These are phyloP conservation scores for Drosophila neotestacea DNA, from an alignment of 2,888 invertebrate genomes.

Conservation along the genomic window DNA sequence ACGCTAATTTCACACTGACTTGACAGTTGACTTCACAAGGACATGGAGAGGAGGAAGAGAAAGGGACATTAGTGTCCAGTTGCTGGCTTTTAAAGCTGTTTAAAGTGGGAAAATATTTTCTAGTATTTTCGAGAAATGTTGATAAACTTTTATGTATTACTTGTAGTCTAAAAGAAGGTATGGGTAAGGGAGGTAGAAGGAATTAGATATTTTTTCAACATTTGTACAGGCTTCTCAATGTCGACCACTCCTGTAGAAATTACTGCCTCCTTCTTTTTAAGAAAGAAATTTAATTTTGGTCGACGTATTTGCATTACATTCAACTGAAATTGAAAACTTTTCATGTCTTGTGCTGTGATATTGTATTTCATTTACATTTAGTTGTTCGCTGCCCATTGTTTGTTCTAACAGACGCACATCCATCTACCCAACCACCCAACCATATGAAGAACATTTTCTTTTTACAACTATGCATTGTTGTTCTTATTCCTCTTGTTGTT, in stretches of 20 bases:
- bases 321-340: conserved; percentile 69
- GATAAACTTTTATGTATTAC: too few relatives aligned
- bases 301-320: conserved; percentile 42
- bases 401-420: conserved; percentile 22
- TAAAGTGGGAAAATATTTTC: conserved; percentile 12
- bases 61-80: conserved; percentile 21
- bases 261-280: background rate
- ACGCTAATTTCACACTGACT: conserved; percentile 70
- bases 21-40: conserved; percentile 69
- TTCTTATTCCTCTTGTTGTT: conserved; percentile 23
- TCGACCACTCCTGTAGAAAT: background rate
- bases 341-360: conserved; percentile 50
- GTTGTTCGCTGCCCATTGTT: conserved; percentile 51
- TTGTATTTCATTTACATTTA: conserved; percentile 65
- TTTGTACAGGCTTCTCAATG: background rate
- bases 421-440: conserved; percentile 18
- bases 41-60: too few relatives aligned
- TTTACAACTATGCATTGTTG: conserved; percentile 61
- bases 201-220: too few relatives aligned
- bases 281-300: conserved; percentile 60
- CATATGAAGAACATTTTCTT: conserved; percentile 59
- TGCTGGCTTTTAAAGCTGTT: conserved; percentile 22
- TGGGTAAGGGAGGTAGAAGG: too few relatives aligned
- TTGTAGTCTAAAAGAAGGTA: too few relatives aligned
- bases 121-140: too few relatives aligned